Evolutionary conservation across 2,797 vertebrate species (phyloP).

Genomic region (Lindbergichthys nudifrons): DNA sequence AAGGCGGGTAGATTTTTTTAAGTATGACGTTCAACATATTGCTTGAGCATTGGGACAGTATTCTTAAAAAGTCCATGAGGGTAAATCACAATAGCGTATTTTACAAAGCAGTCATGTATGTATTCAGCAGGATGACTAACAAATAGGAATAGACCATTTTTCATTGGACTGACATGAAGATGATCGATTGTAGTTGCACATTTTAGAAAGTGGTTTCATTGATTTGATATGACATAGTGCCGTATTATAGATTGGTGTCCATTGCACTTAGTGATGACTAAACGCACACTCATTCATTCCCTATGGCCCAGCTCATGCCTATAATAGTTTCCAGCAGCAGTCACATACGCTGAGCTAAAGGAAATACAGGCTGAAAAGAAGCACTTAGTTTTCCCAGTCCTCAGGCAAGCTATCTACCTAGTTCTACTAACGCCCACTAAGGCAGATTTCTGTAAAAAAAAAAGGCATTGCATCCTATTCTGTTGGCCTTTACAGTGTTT

Average conservation of each 20-base stretch:
- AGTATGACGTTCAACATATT: not conserved
- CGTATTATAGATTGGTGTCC: conserved; percentile 37
- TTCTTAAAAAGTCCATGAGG: conserved; percentile 1
- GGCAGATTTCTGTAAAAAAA: conserved; percentile 24
- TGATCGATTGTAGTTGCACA: conserved; percentile 29
- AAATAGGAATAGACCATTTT: conserved; percentile 8
- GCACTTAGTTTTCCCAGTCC: conserved; percentile 52
- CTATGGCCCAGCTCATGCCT: conserved; percentile 47
- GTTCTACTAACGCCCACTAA: conserved; percentile 54
- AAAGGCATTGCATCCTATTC: conserved; percentile 39
- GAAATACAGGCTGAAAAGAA: conserved; percentile 68
- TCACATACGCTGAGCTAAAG: conserved; percentile 66
- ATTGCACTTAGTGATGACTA: conserved; percentile 41
- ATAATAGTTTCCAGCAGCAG: conserved; percentile 74
- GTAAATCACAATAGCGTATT: conserved; percentile 23
- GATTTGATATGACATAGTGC: conserved; percentile 38
- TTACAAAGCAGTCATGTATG: not conserved
- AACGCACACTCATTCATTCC: conserved; percentile 32
- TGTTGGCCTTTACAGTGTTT: conserved; percentile 31
- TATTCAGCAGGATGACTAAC: not conserved
- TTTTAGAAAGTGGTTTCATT: conserved; percentile 25
- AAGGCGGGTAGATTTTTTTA: not conserved
- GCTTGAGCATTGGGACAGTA: not conserved
- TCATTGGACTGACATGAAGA: conserved; percentile 14
- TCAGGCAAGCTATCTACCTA: conserved; percentile 41